Base-by-base conservation (phyloP, 2,113 vertebrate species). In the Zosterops borbonicus region DNA sequence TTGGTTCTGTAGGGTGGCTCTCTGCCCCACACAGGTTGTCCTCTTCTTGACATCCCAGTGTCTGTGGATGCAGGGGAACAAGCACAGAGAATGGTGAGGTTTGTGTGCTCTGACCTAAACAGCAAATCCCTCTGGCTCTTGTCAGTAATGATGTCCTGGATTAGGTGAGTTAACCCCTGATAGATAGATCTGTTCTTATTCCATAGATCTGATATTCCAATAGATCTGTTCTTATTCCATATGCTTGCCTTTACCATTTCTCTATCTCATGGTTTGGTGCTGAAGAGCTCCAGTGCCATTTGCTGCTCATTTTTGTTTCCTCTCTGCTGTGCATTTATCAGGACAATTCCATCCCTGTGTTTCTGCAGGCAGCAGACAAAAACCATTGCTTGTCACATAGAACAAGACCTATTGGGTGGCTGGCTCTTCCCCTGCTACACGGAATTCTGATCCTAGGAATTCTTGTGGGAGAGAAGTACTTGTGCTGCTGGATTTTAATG, bases 251-350 rank as follows among this genome's bases (percentile, higher is more conserved):
- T 82, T 83, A 47, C 39, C 22, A 42, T 17, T n/a, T 53, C 28
- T 64, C 24, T 44, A 1, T 21, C 1, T 0, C 1, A 0, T 25
- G 13, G 12, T 63, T 85, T 53, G 35, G 19, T 89, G 59, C n/a
- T 81, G 33, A 73, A 71, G 25, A 87, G 53, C 46, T 53, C 75
- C 37, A 41, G 31, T 64, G 47, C 49, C 50, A n/a, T 65, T 87
- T 88, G 31, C 46, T 90, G 82, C 75, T 65, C 17, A 9, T 80
- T 93, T 60, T 67, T 85, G 25, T 12, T 80, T 93, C 28, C 37
- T 65, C 60, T 68, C 68, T 70, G 60, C 56, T 59, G 47, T 67
- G 42, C 24, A 6, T 64, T 1, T 21, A 53, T 86, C 37, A 65
- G 75, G 65, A 81, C n/a, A 84, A 58, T 78, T 49, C 56, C 68